phyloP scores from a whole-genome alignment of 2,113 vertebrate species.

The Turnix velox region DNA sequence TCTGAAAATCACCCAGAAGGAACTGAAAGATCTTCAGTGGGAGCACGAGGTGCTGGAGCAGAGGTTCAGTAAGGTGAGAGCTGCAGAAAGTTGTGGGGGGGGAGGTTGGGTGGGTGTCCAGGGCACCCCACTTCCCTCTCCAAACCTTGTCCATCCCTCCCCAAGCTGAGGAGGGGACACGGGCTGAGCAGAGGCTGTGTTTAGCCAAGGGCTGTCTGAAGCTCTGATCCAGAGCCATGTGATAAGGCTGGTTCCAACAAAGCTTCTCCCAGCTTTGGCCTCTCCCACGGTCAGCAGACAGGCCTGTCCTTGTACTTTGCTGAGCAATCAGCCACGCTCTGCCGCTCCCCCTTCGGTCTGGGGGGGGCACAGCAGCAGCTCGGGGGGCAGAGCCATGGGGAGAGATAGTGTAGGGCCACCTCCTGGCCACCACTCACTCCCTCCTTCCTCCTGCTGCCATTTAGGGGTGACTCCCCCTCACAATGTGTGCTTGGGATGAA shows the following conservation, averaged over 20 bases:
- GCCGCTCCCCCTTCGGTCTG: neutral
- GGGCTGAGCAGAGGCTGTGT: neutral
- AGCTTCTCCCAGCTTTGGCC: neutral
- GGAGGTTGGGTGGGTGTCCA: no score
- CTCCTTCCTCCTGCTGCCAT: neutral
- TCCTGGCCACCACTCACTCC: rapidly evolving
- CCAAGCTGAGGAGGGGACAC: neutral
- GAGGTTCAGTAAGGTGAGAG: constrained; percentile 80
- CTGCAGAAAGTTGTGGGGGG: no score
- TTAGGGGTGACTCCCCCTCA: rapidly evolving
- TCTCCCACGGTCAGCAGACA: constrained; percentile 49
- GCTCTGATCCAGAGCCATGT: neutral
- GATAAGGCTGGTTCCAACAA: neutral
- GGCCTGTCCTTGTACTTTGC: constrained; percentile 13
- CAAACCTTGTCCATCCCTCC: neutral
- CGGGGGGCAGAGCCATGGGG: rapidly evolving
- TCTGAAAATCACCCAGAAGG: constrained; percentile 74
- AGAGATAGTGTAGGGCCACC: neutral
- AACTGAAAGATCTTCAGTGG: constrained; percentile 78
- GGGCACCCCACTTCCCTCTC: neutral
- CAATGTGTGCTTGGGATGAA: neutral
- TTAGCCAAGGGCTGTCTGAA: neutral
- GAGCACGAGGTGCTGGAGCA: constrained; percentile 83
- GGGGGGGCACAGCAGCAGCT: neutral
- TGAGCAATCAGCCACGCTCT: neutral